Conservation (phyloP, 2,113 vertebrate genomes). For the Sylvia atricapilla region DNA sequence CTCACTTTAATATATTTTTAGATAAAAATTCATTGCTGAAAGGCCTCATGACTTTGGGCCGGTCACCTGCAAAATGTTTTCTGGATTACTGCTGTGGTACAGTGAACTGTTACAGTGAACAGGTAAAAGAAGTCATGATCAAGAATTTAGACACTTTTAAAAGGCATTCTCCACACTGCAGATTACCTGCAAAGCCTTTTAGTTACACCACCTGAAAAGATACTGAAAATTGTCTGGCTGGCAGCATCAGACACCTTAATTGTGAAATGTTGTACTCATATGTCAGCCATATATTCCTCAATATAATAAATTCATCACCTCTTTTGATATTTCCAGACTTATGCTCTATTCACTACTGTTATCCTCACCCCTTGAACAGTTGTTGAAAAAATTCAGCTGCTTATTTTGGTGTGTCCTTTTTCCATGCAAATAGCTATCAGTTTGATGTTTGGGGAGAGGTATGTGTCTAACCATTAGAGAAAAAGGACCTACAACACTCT, state of each 20-base stretch:
- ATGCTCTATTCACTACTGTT: background rate
- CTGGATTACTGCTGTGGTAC: background rate
- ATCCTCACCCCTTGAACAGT: background rate
- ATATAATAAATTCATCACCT: background rate
- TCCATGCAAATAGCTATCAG: background rate
- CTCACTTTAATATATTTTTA: background rate
- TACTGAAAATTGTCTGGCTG: background rate
- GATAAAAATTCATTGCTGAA: slow-evolving; percentile 31
- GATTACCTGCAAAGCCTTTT: background rate
- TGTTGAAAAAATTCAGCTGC: background rate
- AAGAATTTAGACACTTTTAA: background rate
- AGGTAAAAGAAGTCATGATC: background rate
- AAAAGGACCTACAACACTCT: background rate
- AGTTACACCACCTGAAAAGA: background rate
- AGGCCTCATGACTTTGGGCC: background rate
- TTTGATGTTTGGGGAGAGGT: background rate
- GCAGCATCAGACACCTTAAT: background rate
- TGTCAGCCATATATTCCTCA: accelerated
- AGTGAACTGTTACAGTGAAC: background rate
- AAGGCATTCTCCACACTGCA: background rate
- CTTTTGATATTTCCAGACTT: background rate
- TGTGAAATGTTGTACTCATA: background rate
- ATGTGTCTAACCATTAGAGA: background rate
- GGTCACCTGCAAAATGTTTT: background rate
- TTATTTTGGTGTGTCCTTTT: background rate